Evolutionary conservation across 2,797 vertebrate species (phyloP), one percentile per base, ranked within the genome.

Genomic region (Sebastiscus albofasciatus): DNA sequence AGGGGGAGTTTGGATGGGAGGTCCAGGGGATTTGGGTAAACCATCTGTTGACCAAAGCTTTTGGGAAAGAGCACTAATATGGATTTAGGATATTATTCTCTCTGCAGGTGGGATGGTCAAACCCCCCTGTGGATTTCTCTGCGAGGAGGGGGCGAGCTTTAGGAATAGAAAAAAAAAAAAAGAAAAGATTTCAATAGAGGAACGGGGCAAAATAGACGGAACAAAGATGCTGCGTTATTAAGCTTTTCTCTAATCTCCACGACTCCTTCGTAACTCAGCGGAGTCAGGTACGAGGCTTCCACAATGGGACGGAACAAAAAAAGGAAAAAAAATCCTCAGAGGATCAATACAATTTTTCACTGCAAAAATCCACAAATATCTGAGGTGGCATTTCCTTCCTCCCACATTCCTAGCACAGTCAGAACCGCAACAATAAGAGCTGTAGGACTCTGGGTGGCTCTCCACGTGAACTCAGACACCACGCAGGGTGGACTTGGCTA

Each of bases 41-140:
- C 94, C 95, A 95, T 96, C 93, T 96, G 96, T 95, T 96, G 92
- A 88, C 89, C 94, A 95, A 95, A 93, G 94, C 93, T 92, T 95
- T 94, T 94, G 88, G 89, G 88, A 94, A 93, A 94, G 92, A 93
- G 93, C 91, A 89, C 93, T 95, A 95, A 95, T 94, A 96, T 95
- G 95, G 94, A 95, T 93, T 95, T 94, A 95, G 93, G 93, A 94
- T 95, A 95, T 95, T 95, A 94, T 95, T 95, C 93, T 94, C 92
- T 94, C 94, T 87, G 92, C 94, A 96, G 95, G 96, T 96, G 95
- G 95, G 93, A 93, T 90, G 90, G 90, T 88, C 87, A 89, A 92
- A 90, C 90, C 90, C 91, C 91, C 90, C 80, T 79, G 89, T 92
- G 91, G 88, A 87, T 93, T 93, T 92, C 86, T 86, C 84, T 87